Base-by-base conservation (phyloP, 2,888 invertebrate species). In the Phalera bucephala region DNA sequence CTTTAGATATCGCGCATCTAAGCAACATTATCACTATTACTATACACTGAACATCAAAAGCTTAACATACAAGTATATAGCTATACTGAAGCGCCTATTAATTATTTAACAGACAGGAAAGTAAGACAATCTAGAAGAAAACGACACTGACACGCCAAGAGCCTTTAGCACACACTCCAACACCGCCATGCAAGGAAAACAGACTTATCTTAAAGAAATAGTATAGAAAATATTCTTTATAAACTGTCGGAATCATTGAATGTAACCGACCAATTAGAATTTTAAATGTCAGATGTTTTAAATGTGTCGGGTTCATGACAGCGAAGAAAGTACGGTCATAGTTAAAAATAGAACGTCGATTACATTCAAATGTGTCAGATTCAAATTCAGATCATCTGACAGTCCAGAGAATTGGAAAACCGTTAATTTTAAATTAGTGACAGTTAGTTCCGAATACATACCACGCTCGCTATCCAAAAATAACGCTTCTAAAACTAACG, bases 31-130 rank as follows among this genome's bases (percentile, higher is more conserved):
- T 56, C 42, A 61, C 67, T 52, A 56, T 53, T 21, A 50, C 75
- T 80, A 81, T 76, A 84, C 79, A 86, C 50, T 65, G 62, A 85
- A 87, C 88, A 88, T 70, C 70, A 71, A 88, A 88, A 88, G 88
- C 88, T 81, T 82, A 80, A 54, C 60, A 71, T 55, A 70, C 64
- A 69, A 57, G 63, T 61, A 61, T 55, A 47, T 36, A 55, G 61
- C 49, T 51, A 52, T 51, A 50, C 38, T 54, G 59, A 74, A 77
- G 79, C 80, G 45, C 64, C 67, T 73, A 73, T 63, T 53, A 58
- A 50, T 50, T 53, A 56, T 50, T 55, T 57, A 62, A 42, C 69
- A 63, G 58, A 55, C 52, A 60, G 64, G 64, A 62, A 61, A 63
- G 53, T 52, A 60, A 69, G 66, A 75, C 65, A 52, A 64, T 71